These are phyloP conservation scores for Polyploca ridens DNA, from an alignment of 2,888 invertebrate genomes.

Conservation along the genomic window DNA sequence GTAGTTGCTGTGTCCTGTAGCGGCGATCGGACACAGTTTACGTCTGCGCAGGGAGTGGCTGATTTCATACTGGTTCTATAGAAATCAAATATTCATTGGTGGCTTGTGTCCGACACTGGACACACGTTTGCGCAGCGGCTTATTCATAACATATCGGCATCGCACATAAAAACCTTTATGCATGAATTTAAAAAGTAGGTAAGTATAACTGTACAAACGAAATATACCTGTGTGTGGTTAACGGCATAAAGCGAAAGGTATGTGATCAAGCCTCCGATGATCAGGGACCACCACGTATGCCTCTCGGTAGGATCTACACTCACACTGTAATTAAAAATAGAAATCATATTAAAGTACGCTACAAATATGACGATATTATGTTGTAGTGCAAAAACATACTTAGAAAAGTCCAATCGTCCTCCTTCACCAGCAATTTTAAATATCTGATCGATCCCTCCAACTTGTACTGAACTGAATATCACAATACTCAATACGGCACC, in stretches of 20 bases:
- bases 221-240: conserved; percentile 89
- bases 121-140: no score
- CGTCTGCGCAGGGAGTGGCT: no score
- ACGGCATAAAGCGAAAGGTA: conserved; percentile 93
- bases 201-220: background rate
- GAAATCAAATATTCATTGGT: no score
- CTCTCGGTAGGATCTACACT: conserved; percentile 91
- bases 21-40: no score
- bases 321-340: conserved; percentile 80
- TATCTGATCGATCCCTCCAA: conserved; percentile 88
- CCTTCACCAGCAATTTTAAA: conserved; percentile 89
- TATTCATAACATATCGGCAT: no score
- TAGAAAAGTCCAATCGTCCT: conserved; percentile 88
- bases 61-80: no score
- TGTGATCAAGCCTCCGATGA: conserved; percentile 92
- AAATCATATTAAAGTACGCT: background rate
- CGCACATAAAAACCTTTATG: no score
- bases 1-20: no score
- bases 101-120: no score
- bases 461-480: conserved; percentile 87
- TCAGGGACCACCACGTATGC: conserved; percentile 92
- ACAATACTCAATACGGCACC: conserved; percentile 92
- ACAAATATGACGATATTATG: background rate
- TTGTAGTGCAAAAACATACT: conserved; percentile 71
- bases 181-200: background rate